These are phyloP conservation scores for Euwallacea fornicatus DNA, from an alignment of 1,140 invertebrate species.

Conservation along the genomic window DNA sequence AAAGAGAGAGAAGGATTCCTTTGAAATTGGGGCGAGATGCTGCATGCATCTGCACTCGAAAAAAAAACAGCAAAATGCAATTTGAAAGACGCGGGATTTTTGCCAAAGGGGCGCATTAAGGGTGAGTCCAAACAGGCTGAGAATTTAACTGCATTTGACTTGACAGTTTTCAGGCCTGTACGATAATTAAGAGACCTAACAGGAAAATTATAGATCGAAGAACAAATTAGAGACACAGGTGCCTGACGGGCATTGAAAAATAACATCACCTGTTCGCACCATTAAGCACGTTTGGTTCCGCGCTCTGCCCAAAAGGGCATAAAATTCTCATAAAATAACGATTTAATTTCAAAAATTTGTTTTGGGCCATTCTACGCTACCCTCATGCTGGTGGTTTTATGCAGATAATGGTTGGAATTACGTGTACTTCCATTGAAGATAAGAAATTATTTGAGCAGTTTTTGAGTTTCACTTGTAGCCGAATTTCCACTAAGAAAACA, in stretches of 20 bases:
- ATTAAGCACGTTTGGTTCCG: slow-evolving; percentile 15
- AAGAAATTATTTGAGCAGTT: background rate
- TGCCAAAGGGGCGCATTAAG: slow-evolving; percentile 21
- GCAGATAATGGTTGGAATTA: no score
- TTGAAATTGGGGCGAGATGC: slow-evolving; percentile 21
- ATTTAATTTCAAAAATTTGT: slow-evolving; percentile 10
- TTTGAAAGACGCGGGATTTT: slow-evolving; percentile 21
- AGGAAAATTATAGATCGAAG: slow-evolving; percentile 2
- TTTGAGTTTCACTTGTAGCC: background rate
- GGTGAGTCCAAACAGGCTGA: background rate
- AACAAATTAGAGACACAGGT: slow-evolving; percentile 19
- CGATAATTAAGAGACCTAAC: background rate
- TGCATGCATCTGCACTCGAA: slow-evolving; percentile 20
- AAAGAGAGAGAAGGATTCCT: slow-evolving; percentile 23
- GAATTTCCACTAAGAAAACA: no score
- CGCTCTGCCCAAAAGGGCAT: slow-evolving; percentile 2
- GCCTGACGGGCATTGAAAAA: background rate
- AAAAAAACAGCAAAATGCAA: slow-evolving; percentile 22
- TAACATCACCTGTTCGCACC: slow-evolving; percentile 20
- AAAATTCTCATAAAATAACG: slow-evolving; percentile 18
- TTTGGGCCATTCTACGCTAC: background rate
- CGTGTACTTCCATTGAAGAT: background rate
- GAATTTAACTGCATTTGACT: background rate
- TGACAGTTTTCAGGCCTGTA: no score
- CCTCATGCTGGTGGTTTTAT: background rate